Base-by-base conservation (phyloP, 2,113 vertebrate species). In the Sceloporus tristichus region DNA sequence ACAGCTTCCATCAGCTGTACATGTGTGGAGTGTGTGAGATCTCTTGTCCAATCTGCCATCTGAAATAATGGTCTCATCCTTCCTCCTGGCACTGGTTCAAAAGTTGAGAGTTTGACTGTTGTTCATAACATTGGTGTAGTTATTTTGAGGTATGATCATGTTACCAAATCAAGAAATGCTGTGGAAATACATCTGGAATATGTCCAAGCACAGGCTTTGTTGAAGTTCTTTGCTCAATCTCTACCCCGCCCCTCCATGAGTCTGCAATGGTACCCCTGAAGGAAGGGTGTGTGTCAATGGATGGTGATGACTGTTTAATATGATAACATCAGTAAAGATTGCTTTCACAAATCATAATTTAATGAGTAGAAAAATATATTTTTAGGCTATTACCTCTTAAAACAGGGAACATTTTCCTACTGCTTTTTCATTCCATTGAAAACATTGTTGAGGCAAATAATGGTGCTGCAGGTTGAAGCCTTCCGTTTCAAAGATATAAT, bases 381-480 rank as follows among this genome's bases (percentile, higher is more conserved):
- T 85, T 84, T 56, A 3, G 80, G 75, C 34, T 16, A n/a, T 40
- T 79, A 82, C 74, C 19, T 8, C 56, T 73, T 62, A 38, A 73
- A 42, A n/a, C 34, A 76, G 1, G 86, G 11, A 76, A 38, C 42
- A 25, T 65, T 59, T 38, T 78, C 87, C 80, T 83, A 62, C 21
- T 48, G 21, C 75, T 79, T 74, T 87, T 23, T 40, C 11, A 25
- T 74, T n/a, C 73, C 54, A 75, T 29, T 34, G 29, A 29, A 78
- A 40, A 34, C 74, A 80, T 25, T 84, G 73, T 18, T 21, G 27
- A 68, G 27, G 62, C 84, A 42, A 77, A 18, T 79, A 92, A 80
- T 62, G 42, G 48, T 27, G 8, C 4, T 53, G 23, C 42, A 77
- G 40, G 8, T 77, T 27, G 40, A 48, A 9, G 6, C 9, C 29